phyloP scores from a whole-genome alignment of 1,140 invertebrate genomes.

The Sitobion miscanthi region DNA sequence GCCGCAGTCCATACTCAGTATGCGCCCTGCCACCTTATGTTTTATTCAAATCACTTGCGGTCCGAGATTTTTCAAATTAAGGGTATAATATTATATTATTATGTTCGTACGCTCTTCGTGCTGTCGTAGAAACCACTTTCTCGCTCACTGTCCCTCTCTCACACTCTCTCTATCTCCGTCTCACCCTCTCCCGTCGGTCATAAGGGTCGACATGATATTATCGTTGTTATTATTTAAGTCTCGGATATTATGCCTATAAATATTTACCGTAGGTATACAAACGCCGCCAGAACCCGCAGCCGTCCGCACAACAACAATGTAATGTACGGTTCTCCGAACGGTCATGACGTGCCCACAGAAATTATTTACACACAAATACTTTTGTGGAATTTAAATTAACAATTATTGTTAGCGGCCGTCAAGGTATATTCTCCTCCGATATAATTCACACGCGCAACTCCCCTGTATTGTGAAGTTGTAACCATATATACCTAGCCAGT shows the following conservation, averaged over 20 bases:
- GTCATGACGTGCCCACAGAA: background rate
- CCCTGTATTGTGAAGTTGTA: background rate
- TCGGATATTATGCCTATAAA: background rate
- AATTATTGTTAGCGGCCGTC: background rate
- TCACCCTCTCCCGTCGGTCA: background rate
- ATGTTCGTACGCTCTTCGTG: background rate
- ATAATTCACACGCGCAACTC: background rate
- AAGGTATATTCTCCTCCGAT: background rate
- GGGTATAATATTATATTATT: background rate
- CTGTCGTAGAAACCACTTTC: background rate
- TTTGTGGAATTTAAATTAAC: constrained; percentile 18
- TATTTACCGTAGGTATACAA: background rate
- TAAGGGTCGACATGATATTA: background rate
- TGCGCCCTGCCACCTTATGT: background rate
- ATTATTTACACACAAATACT: constrained; percentile 17
- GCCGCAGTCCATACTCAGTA: background rate
- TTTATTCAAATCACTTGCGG: constrained; percentile 17
- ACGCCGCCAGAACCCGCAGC: background rate
- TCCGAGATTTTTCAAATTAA: background rate
- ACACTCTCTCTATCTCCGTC: no score
- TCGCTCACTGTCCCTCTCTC: background rate
- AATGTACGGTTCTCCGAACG: background rate
- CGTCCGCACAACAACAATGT: background rate
- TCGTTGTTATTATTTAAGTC: background rate
- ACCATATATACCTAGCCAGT: background rate